Evolutionary conservation across 1,140 invertebrate species (phyloP).

Genomic region (Aphaenogaster ashmeadi): DNA sequence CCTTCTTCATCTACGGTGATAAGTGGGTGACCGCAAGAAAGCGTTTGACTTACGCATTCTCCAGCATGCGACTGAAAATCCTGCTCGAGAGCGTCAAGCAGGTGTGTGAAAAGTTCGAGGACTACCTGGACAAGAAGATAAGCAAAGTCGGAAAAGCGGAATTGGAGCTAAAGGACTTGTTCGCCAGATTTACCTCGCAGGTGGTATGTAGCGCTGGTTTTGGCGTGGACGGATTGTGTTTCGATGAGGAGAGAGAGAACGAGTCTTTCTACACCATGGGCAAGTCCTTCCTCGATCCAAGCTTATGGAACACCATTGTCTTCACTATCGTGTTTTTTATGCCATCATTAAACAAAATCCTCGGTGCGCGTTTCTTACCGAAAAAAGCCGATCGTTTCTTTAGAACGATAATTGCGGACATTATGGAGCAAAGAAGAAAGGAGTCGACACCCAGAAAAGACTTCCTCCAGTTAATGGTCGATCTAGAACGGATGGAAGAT

Average conservation of each 20-base stretch:
- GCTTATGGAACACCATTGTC: neutral
- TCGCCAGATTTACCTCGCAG: conserved; percentile 85
- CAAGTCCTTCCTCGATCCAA: conserved; percentile 70
- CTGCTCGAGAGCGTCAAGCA: conserved; percentile 50
- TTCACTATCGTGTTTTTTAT: conserved; percentile 57
- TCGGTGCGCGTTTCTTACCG: conserved; percentile 42
- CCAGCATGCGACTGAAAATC: conserved; percentile 70
- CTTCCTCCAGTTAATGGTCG: conserved; percentile 76
- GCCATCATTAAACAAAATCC: conserved; percentile 33
- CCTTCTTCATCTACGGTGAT: conserved; percentile 77
- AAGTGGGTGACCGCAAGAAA: conserved; percentile 67
- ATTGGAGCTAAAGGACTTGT: conserved; percentile 80
- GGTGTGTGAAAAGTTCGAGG: conserved; percentile 62
- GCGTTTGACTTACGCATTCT: conserved; percentile 64
- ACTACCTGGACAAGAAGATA: conserved; percentile 61
- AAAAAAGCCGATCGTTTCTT: conserved; percentile 65
- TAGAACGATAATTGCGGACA: conserved; percentile 56
- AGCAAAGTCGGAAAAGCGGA: conserved; percentile 57
- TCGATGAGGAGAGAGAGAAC: conserved; percentile 54
- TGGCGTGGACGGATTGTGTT: conserved; percentile 81
- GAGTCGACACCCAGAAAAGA: conserved; percentile 69
- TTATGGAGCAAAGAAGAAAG: conserved; percentile 69
- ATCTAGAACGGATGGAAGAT: conserved; percentile 74
- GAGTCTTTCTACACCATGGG: conserved; percentile 71
- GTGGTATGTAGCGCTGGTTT: conserved; percentile 86